Evolutionary conservation across 53 echinoderm and acorn worm genomes (phyloP), one percentile per base, ranked within the genome.

Genomic region (Luidia sarsii): DNA sequence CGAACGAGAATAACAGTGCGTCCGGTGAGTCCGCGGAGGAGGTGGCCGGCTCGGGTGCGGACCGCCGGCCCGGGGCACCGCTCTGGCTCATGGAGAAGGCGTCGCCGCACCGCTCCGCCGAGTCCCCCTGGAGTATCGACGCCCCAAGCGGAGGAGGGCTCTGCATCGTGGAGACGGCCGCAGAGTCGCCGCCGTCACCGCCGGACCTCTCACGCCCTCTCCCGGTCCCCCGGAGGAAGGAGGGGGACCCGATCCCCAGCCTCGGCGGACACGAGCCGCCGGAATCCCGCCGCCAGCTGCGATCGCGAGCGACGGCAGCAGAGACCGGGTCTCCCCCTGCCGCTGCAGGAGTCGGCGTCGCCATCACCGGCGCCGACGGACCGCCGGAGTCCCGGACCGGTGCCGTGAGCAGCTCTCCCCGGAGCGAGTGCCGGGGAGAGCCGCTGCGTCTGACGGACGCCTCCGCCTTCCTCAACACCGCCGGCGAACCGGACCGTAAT

Each of bases 1-100:
- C 41, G 25, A 75, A 75, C 16, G 57, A 75, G 45, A 75, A 75
- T 35, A 75, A 75, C 59, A 57, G 75, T 29, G 56, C 75, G n/a
- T 75, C 71, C 30, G 25, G 11, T 23, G 7, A 24, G 4, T 29
- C n/a, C n/a, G 11, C 6, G 6, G 41, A 65, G 35, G 10, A n/a
- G 23, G 20, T 32, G 13, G 37, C 14, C 34, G 21, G 22, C 10
- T 19, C 43, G n/a, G 3, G 39, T 14, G 27, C 23, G 0, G 30
- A 52, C 54, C 0, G 35, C 6, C 41, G 41, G 6, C 6, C 6
- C 6, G 41, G 41, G 6, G n/a, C n/a, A n/a, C n/a, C n/a, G 5
- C 8, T 9, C 46, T 9, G 15, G 46, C 15, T 15, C 46, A 46
- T 15, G 46, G 46, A 15, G 46, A 46, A 15, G 46, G 46, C 46